Evolutionary conservation across 2,888 invertebrate species (phyloP).

Genomic region (Amphimallon solstitiale): DNA sequence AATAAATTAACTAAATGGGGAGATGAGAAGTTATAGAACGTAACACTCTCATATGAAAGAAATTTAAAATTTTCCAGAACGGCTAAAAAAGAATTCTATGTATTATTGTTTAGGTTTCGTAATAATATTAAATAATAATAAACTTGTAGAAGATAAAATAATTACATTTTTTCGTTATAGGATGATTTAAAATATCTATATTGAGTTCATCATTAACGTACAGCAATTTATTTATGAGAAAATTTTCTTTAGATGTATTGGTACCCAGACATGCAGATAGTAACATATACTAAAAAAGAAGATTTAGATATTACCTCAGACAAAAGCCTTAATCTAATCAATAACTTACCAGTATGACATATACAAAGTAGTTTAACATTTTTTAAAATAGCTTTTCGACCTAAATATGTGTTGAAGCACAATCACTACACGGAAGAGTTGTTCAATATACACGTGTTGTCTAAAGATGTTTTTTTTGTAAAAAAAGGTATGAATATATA

Average conservation of each 20-base stretch:
- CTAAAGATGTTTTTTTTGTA: no score
- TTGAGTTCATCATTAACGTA: slow-evolving; percentile 14
- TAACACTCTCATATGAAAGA: neutral
- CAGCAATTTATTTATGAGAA: slow-evolving; percentile 10
- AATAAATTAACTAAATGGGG: slow-evolving; percentile 42
- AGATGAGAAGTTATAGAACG: slow-evolving; percentile 2
- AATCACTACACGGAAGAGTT: neutral
- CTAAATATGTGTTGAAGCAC: neutral
- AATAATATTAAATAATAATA: no score
- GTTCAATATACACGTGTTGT: no score
- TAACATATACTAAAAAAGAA: slow-evolving; percentile 29
- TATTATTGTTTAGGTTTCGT: no score
- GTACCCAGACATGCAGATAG: slow-evolving; percentile 9
- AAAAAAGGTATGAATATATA: no score
- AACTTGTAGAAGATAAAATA: neutral
- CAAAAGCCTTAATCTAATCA: neutral
- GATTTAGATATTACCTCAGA: neutral
- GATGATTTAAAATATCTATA: slow-evolving; percentile 5
- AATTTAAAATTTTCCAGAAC: slow-evolving; percentile 16
- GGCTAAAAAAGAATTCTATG: slow-evolving; percentile 28
- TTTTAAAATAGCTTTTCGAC: slow-evolving; percentile 14
- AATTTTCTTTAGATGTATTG: slow-evolving; percentile 11
- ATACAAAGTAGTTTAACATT: slow-evolving; percentile 25
- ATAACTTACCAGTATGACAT: slow-evolving; percentile 24
- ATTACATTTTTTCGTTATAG: no score